Evolutionary conservation across 2,113 vertebrate species (phyloP).

Genomic region (Oncorhynchus tshawytscha): DNA sequence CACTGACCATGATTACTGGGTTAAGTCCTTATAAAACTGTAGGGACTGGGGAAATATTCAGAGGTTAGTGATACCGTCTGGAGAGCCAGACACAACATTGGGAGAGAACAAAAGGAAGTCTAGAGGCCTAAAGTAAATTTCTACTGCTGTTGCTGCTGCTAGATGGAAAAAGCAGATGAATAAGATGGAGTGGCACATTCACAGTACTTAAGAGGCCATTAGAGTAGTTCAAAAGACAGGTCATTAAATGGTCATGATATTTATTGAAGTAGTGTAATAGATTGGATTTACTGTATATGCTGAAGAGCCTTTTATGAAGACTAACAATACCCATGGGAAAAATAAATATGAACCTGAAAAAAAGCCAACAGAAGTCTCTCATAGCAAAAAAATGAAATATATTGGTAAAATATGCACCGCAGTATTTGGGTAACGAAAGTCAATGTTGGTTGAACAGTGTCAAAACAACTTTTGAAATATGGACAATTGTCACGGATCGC

Average conservation of each 20-base stretch:
- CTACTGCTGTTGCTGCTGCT: too few relatives aligned
- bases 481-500: too few relatives aligned
- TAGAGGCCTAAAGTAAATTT: neutral
- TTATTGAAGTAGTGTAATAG: neutral
- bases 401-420: too few relatives aligned
- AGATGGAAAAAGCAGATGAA: neutral
- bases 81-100: constrained; percentile 38
- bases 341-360: too few relatives aligned
- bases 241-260: neutral
- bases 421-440: too few relatives aligned
- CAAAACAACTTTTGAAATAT: neutral
- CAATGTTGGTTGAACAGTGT: neutral
- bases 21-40: constrained; percentile 24
- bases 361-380: too few relatives aligned
- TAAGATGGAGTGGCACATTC: constrained; percentile 1
- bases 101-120: neutral
- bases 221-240: neutral
- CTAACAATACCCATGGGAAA: too few relatives aligned
- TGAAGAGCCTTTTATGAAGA: too few relatives aligned
- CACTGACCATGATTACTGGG: constrained; percentile 20
- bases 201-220: neutral
- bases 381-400: too few relatives aligned
- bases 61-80: constrained; percentile 14
- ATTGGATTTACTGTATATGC: neutral
- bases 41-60: constrained; percentile 28